phyloP scores from a whole-genome alignment of 1,140 invertebrate genomes.

The Drosophila rhopaloa region DNA sequence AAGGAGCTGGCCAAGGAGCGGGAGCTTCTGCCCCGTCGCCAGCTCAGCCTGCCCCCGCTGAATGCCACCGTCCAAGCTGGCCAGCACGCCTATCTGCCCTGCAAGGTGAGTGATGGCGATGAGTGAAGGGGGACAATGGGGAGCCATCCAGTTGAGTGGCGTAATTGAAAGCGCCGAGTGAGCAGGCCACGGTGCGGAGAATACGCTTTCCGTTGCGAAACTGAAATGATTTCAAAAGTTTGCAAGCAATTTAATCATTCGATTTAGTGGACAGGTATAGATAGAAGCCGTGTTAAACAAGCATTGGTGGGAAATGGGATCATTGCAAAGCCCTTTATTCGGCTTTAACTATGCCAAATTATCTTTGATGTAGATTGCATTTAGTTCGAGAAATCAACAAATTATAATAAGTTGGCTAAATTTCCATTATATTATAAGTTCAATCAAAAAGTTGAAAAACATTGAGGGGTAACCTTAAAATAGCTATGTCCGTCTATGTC shows the following conservation, averaged over 20 bases:
- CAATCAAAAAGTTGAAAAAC: too few species aligned
- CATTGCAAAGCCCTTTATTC: too few species aligned
- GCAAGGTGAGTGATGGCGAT: slow-evolving; percentile 87
- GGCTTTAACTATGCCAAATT: too few species aligned
- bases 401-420: too few species aligned
- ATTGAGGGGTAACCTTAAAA: too few species aligned
- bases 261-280: too few species aligned
- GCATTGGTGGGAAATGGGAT: too few species aligned
- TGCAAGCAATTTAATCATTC: not conserved
- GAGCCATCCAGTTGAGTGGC: slow-evolving; percentile 27
- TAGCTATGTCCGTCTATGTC: too few species aligned
- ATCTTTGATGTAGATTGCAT: too few species aligned
- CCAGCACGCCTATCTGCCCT: slow-evolving; percentile 93
- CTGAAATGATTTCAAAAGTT: not conserved
- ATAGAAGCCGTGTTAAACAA: too few species aligned
- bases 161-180: slow-evolving; percentile 51
- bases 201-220: not conserved
- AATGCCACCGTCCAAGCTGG: slow-evolving; percentile 94
- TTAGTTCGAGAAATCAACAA: too few species aligned
- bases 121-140: slow-evolving; percentile 9
- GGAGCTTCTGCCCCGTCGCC: slow-evolving; percentile 50
- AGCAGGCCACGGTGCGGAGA: not conserved
- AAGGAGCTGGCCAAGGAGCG: slow-evolving; percentile 69
- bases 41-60: slow-evolving; percentile 58
- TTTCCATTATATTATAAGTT: too few species aligned